These are phyloP conservation scores for Palythoa heliodiscus DNA, from an alignment of 92 coral and sea anemone species.

Conservation along the genomic window DNA sequence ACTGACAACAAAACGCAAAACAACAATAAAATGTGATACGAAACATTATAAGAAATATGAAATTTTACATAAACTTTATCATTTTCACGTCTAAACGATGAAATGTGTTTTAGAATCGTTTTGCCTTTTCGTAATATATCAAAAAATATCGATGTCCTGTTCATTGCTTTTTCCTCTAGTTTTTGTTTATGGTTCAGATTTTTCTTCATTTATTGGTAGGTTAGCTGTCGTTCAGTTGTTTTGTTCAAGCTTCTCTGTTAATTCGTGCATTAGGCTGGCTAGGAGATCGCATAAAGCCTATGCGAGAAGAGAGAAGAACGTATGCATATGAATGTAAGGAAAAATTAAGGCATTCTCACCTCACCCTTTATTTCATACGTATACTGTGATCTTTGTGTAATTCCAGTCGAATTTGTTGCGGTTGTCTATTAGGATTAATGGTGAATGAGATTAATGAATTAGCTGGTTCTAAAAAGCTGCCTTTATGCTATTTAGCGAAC, in stretches of 20 bases:
- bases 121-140: too few species aligned
- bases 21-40: too few species aligned
- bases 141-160: too few species aligned
- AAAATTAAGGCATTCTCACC: slow-evolving; percentile 31
- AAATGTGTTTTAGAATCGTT: too few species aligned
- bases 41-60: too few species aligned
- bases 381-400: neutral
- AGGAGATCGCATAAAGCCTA: neutral
- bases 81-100: too few species aligned
- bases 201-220: neutral
- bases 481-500: neutral
- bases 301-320: neutral
- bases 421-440: slow-evolving; percentile 34
- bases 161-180: too few species aligned
- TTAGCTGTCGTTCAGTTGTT: neutral
- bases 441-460: slow-evolving; percentile 31
- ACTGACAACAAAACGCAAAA: too few species aligned
- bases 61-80: too few species aligned
- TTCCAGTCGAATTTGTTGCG: neutral
- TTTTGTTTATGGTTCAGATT: too few species aligned
- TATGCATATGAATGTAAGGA: neutral
- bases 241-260: too few species aligned
- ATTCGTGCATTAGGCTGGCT: too few species aligned
- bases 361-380: slow-evolving; percentile 11
- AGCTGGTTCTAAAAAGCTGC: neutral